phyloP scores from a whole-genome alignment of 2,113 vertebrate species.

The Paedocypris sp. region DNA sequence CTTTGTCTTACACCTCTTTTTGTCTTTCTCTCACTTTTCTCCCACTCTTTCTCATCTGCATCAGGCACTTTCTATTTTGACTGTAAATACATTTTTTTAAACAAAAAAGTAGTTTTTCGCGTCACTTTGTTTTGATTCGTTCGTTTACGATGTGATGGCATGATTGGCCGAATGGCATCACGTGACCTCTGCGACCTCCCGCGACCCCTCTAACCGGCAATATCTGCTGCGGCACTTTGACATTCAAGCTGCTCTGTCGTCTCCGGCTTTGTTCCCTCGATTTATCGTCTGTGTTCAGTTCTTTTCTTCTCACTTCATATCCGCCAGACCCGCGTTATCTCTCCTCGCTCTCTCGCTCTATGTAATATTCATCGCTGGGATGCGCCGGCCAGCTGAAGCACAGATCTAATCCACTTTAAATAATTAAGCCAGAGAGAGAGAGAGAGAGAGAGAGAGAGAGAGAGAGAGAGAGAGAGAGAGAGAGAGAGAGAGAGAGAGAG shows the following conservation, averaged over 20 bases:
- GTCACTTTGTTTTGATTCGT: too few species aligned
- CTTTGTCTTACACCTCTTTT: too few species aligned
- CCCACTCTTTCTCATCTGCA: too few species aligned
- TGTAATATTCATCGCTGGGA: slow-evolving; percentile 60
- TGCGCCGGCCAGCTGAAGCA: slow-evolving; percentile 53
- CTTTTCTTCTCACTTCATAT: background rate
- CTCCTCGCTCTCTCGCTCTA: slow-evolving; percentile 4
- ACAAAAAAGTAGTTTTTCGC: too few species aligned
- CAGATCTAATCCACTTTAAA: slow-evolving; percentile 65
- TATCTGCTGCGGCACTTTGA: background rate
- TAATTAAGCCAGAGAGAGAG: slow-evolving; percentile 56
- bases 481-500: too few species aligned
- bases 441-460: too few species aligned
- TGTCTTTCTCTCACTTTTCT: too few species aligned
- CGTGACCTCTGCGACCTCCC: background rate
- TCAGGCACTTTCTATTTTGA: too few species aligned
- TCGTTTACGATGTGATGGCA: too few species aligned
- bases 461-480: too few species aligned
- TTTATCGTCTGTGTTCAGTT: background rate
- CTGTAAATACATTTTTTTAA: too few species aligned
- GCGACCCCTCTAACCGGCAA: background rate
- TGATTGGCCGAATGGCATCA: too few species aligned
- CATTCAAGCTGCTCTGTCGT: background rate
- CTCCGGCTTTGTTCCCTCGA: background rate
- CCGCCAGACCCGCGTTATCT: background rate